A percentile compares a stretch with the other conserved stretches of the same genome.
phyloP scores from a whole-genome alignment of 2,888 invertebrate genomes.

The Subacronicta megacephala region DNA sequence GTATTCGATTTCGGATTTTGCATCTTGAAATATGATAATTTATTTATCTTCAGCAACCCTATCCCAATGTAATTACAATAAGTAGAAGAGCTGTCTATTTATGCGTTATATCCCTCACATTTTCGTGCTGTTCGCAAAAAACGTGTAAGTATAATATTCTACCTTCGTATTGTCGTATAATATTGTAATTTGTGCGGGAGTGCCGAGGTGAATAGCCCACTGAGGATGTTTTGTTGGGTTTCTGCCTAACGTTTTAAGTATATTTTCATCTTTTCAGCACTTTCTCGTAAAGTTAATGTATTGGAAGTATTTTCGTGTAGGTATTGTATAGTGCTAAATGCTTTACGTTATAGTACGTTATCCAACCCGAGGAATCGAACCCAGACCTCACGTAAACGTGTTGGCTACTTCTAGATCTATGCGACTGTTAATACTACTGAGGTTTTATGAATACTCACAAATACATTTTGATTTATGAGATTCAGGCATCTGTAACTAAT shows the following conservation, averaged over 20 bases:
- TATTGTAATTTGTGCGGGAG: constrained; percentile 55
- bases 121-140: constrained; percentile 17
- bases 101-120: not conserved
- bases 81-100: constrained; percentile 4
- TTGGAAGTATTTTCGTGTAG: constrained; percentile 5
- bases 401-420: no score
- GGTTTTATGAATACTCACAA: not conserved
- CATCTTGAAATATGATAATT: no score
- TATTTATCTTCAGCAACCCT: not conserved
- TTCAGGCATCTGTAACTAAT: constrained; percentile 12
- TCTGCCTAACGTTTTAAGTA: constrained; percentile 24
- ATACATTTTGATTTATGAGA: constrained; percentile 39
- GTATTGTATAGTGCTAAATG: constrained; percentile 5
- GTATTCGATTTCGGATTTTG: no score
- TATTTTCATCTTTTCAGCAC: constrained; percentile 17
- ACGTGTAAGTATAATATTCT: constrained; percentile 17
- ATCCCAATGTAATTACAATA: not conserved
- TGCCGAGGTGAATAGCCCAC: constrained; percentile 33
- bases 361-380: no score
- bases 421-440: not conserved
- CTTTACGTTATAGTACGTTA: not conserved
- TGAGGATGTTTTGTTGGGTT: constrained; percentile 29
- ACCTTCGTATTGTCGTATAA: constrained; percentile 46
- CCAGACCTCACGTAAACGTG: no score
- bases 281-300: constrained; percentile 14